A percentile compares a stretch with the other conserved stretches of the same genome.
Evolutionary conservation across 2,113 vertebrate species (phyloP).

Genomic region (Philantomba maxwellii): DNA sequence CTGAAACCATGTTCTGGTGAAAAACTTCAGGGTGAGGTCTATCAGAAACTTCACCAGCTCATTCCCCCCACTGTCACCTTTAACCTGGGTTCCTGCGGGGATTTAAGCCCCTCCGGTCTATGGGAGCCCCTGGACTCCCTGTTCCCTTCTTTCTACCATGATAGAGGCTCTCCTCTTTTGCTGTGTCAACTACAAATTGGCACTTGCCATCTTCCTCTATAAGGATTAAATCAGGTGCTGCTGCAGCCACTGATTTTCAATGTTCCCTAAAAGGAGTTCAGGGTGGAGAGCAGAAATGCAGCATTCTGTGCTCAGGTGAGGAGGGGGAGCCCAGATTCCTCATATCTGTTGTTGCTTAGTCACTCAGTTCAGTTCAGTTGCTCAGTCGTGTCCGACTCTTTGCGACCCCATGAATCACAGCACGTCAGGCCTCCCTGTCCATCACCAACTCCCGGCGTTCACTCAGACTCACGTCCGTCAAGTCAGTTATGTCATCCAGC

Average conservation of each 20-base stretch:
- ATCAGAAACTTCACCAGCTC: not conserved
- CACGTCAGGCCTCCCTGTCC: too few species aligned
- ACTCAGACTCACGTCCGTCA: too few species aligned
- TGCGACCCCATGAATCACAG: fast-evolving
- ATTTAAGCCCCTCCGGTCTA: not conserved
- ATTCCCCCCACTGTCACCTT: not conserved
- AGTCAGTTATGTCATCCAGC: too few species aligned
- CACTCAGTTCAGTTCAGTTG: not conserved
- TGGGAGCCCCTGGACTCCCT: not conserved
- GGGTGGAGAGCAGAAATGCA: not conserved
- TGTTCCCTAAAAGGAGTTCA: not conserved
- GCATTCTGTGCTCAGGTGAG: not conserved
- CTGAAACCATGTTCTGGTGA: not conserved
- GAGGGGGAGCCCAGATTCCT: not conserved
- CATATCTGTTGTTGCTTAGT: not conserved
- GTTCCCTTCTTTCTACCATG: not conserved
- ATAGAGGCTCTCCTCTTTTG: not conserved
- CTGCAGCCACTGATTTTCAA: not conserved
- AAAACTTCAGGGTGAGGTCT: not conserved
- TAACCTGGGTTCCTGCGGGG: not conserved
- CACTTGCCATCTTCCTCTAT: not conserved
- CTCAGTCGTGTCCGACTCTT: too few species aligned
- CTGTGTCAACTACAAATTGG: not conserved
- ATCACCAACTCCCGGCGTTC: too few species aligned
- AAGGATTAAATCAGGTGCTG: not conserved